phyloP scores from a whole-genome alignment of 92 coral and sea anemone species.

The Epizoanthus rinbou region DNA sequence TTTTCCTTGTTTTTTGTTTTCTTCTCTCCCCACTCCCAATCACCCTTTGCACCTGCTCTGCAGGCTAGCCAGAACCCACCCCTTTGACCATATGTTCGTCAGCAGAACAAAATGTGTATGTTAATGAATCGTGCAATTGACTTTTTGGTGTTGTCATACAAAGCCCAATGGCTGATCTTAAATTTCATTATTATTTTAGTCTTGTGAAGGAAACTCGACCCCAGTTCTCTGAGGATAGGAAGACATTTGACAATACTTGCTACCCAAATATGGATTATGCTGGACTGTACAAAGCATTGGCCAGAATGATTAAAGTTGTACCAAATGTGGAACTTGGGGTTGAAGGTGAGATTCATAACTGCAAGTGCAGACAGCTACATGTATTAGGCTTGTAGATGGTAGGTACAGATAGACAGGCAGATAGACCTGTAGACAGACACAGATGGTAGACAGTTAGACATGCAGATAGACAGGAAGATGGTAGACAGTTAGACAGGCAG shows the following conservation, averaged over 20 bases:
- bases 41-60: too few relatives aligned
- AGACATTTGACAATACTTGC: slow-evolving; percentile 74
- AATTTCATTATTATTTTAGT: slow-evolving; percentile 35
- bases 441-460: neutral
- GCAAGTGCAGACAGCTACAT: too few relatives aligned
- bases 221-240: slow-evolving; percentile 68
- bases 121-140: too few relatives aligned
- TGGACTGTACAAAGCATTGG: slow-evolving; percentile 84
- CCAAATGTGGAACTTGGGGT: slow-evolving; percentile 91
- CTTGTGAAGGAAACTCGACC: slow-evolving; percentile 95
- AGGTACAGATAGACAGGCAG: neutral
- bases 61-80: too few relatives aligned
- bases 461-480: too few relatives aligned
- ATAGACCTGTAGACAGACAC: neutral
- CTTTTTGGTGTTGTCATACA: too few relatives aligned
- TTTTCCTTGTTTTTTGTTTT: too few relatives aligned
- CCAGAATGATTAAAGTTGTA: slow-evolving; percentile 82
- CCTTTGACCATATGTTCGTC: too few relatives aligned
- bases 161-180: neutral
- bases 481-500: neutral
- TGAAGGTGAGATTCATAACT: slow-evolving; percentile 70
- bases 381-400: neutral
- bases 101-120: too few relatives aligned
- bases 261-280: slow-evolving; percentile 91
- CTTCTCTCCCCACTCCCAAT: too few relatives aligned